Conservation (phyloP, 2,888 invertebrate species). For the Endomychus coccineus region DNA sequence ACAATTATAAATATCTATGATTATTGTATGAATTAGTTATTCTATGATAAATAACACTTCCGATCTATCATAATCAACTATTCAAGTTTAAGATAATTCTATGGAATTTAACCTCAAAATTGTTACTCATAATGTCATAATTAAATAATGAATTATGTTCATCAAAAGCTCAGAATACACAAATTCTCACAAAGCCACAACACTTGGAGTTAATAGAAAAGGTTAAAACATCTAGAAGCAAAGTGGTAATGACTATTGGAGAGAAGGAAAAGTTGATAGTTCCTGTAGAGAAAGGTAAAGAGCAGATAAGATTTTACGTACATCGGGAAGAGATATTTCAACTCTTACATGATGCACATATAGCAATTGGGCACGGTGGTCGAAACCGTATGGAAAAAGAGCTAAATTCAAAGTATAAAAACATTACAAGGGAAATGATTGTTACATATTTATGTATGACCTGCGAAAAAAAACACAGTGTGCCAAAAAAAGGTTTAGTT, state of each 20-base stretch:
- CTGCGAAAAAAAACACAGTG: conserved; percentile 11
- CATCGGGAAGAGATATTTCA: conserved; percentile 13
- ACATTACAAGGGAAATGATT: conserved; percentile 8
- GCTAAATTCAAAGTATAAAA: conserved; percentile 11
- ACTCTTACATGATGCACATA: conserved; percentile 15
- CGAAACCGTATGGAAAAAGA: conserved; percentile 13
- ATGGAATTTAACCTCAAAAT: no score
- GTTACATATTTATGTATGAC: conserved; percentile 4
- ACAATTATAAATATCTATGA: no score
- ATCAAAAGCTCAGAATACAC: no score
- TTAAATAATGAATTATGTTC: no score
- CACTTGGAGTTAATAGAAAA: no score
- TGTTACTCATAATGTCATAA: no score
- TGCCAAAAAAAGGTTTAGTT: conserved; percentile 15
- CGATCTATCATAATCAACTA: no score
- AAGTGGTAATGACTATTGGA: conserved; percentile 15
- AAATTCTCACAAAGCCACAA: no score
- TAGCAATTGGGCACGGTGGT: conserved; percentile 9
- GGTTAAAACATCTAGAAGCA: no score
- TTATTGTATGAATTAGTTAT: no score
- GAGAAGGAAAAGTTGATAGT: conserved; percentile 14
- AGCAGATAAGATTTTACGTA: conserved; percentile 12
- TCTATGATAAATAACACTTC: no score
- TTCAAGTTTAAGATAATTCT: no score
- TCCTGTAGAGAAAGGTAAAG: conserved; percentile 11